Percentiles rank a stretch among this genome's conserved stretches.
Conservation (phyloP, 2,797 vertebrate genomes). For the Argya squamiceps region DNA sequence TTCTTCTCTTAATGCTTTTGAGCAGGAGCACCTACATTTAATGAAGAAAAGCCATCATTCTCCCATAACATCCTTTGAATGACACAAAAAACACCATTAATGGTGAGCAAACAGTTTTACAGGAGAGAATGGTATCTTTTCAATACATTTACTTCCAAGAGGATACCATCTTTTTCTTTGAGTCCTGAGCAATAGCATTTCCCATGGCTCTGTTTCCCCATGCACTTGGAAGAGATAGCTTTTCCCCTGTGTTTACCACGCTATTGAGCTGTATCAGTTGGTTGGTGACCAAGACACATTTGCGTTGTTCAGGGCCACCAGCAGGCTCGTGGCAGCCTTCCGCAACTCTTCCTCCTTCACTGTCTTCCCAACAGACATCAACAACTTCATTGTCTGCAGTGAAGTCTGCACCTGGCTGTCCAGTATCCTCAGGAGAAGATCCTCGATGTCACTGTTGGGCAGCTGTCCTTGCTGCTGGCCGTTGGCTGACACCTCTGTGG, state of each 20-base stretch:
- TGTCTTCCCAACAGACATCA: not conserved
- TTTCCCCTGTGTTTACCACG: not conserved
- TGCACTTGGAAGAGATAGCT: not conserved
- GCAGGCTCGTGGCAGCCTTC: not conserved
- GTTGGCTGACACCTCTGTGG: not conserved
- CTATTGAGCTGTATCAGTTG: not conserved
- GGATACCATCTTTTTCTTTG: not conserved
- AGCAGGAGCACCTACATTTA: not conserved
- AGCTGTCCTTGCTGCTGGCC: not conserved
- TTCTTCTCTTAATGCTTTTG: not conserved
- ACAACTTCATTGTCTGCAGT: not conserved
- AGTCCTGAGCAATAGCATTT: not conserved
- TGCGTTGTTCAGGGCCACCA: not conserved
- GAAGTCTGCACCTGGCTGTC: slow-evolving; percentile 5
- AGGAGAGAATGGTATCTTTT: not conserved
- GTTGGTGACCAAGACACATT: not conserved
- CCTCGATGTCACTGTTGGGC: not conserved
- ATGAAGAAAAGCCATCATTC: not conserved
- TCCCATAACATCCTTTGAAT: not conserved
- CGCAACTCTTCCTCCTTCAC: not conserved
- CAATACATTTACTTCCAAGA: not conserved
- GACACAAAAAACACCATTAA: not conserved
- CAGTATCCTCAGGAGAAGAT: slow-evolving; percentile 27
- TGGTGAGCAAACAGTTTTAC: not conserved
- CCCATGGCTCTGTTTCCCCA: not conserved